Evolutionary conservation across 2,113 vertebrate species (phyloP).

Genomic region (Natator depressus): DNA sequence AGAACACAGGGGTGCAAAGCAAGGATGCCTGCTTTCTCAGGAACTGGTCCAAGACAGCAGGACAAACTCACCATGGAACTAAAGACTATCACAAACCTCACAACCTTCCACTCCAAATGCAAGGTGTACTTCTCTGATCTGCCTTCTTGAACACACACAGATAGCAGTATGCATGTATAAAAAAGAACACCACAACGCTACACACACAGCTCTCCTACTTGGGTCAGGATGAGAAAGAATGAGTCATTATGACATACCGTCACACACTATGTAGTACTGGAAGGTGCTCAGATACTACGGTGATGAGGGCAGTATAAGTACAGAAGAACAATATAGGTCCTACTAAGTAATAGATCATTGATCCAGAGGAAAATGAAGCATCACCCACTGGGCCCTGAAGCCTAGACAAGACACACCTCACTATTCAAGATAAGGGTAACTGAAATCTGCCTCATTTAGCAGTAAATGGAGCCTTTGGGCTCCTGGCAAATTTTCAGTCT

Average conservation of each 20-base stretch:
- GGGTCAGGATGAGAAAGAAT: not conserved
- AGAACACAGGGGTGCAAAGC: not conserved
- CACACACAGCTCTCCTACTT: not conserved
- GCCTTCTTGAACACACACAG: not conserved
- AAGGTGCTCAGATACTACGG: not conserved
- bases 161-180: not conserved
- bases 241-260: not conserved
- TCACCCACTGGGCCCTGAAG: not conserved
- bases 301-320: not conserved
- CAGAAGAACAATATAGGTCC: not conserved
- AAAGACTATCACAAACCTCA: not conserved
- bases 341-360: not conserved
- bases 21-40: not conserved
- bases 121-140: rapidly evolving
- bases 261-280: rapidly evolving
- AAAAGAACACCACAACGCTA: rapidly evolving
- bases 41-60: not conserved
- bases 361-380: not conserved
- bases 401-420: not conserved
- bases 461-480: rapidly evolving
- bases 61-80: not conserved
- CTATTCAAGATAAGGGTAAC: not conserved
- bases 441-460: not conserved
- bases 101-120: not conserved
- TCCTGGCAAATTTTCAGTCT: not conserved